Evolutionary conservation across 2,113 vertebrate genomes (phyloP).

Genomic region (Zingel zingel): DNA sequence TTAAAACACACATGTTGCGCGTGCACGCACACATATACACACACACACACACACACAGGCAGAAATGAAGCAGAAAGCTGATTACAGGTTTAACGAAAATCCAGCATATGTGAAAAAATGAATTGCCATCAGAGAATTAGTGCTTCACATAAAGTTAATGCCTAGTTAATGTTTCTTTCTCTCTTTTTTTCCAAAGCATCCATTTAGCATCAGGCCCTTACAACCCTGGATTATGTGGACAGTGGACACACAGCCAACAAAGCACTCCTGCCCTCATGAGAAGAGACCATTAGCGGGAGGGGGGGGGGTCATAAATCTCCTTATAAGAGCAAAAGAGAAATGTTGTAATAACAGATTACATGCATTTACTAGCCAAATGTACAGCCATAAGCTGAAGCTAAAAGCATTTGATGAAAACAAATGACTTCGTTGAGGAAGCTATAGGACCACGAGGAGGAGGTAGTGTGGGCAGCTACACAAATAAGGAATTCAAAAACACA

Average conservation of each 20-base stretch:
- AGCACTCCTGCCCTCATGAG: constrained; percentile 65
- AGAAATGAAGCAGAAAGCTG: constrained; percentile 63
- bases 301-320: constrained; percentile 66
- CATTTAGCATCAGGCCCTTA: constrained; percentile 56
- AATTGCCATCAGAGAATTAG: constrained; percentile 59
- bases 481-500: constrained; percentile 2
- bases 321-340: constrained; percentile 70
- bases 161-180: constrained; percentile 60
- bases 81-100: constrained; percentile 75
- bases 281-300: constrained; percentile 69
- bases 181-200: constrained; percentile 37
- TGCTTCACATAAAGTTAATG: constrained; percentile 62
- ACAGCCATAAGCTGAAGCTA: constrained; percentile 61
- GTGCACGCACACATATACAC: constrained; percentile 16
- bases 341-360: constrained; percentile 76
- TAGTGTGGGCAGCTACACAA: neutral
- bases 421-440: constrained; percentile 36
- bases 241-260: constrained; percentile 70
- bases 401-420: constrained; percentile 65
- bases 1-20: constrained; percentile 26
- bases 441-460: neutral
- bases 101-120: constrained; percentile 69
- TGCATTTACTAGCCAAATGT: constrained; percentile 75
- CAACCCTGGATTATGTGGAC: constrained; percentile 68
- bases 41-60: constrained; percentile 8